Conservation (phyloP, 35 echinoderm and acorn worm species). For the Acanthaster planci region DNA sequence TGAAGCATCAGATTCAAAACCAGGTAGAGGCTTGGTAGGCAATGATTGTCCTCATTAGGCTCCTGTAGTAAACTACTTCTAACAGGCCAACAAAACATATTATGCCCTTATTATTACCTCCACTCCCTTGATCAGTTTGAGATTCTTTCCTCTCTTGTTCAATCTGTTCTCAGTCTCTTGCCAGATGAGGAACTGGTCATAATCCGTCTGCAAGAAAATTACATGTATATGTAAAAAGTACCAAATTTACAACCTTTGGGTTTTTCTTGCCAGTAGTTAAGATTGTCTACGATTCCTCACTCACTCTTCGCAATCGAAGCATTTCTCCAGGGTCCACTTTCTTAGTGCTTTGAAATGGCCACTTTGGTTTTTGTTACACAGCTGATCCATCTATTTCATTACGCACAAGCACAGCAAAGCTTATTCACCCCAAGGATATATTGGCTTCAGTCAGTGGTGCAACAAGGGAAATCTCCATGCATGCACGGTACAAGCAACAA, state of each 20-base stretch:
- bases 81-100: too few species aligned
- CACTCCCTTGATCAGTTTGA: background rate
- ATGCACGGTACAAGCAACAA: too few species aligned
- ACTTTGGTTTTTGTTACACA: background rate
- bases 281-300: background rate
- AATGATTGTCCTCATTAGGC: too few species aligned
- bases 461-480: too few species aligned
- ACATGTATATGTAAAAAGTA: background rate
- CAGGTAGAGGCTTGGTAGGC: too few species aligned
- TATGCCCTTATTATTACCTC: background rate
- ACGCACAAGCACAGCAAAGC: too few species aligned
- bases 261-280: background rate
- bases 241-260: background rate
- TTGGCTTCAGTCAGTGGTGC: too few species aligned
- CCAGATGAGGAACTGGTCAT: background rate
- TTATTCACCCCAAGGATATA: too few species aligned
- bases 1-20: too few species aligned
- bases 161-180: background rate
- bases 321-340: background rate
- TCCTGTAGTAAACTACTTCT: too few species aligned
- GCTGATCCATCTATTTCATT: background rate
- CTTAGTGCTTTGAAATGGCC: background rate
- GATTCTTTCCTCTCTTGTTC: background rate
- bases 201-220: background rate
- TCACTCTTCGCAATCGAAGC: background rate